A percentile compares a stretch with the other conserved stretches of the same genome.
Conservation (phyloP, 2,797 vertebrate genomes). For the Enteromius paludinosus region DNA sequence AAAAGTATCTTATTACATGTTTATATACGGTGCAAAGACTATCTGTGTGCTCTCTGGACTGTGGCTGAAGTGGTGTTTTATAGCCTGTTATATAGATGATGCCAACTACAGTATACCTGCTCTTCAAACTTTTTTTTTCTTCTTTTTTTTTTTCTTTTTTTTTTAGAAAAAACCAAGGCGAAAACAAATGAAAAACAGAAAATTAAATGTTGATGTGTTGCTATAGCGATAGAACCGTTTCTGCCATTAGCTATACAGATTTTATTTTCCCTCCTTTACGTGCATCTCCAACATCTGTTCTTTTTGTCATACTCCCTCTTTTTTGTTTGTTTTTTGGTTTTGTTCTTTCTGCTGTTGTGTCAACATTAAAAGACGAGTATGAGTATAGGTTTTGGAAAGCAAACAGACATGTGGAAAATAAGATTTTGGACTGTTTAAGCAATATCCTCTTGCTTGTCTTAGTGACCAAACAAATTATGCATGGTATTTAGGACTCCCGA, state of each 20-base stretch:
- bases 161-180: slow-evolving; percentile 73
- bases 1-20: slow-evolving; percentile 99
- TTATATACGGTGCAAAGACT: slow-evolving; percentile 92
- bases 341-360: slow-evolving; percentile 39
- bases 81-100: slow-evolving; percentile 97
- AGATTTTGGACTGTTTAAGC: slow-evolving; percentile 73
- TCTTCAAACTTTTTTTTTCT: slow-evolving; percentile 85
- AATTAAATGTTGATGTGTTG: slow-evolving; percentile 96
- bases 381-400: slow-evolving; percentile 39
- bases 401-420: slow-evolving; percentile 48
- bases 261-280: slow-evolving; percentile 68
- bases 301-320: slow-evolving; percentile 42
- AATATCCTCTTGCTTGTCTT: slow-evolving; percentile 60
- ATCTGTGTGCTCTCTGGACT: slow-evolving; percentile 89
- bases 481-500: slow-evolving; percentile 68
- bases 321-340: background rate
- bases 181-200: slow-evolving; percentile 69
- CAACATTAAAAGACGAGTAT: slow-evolving; percentile 44
- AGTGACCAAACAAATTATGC: slow-evolving; percentile 71
- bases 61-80: slow-evolving; percentile 83
- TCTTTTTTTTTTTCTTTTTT: slow-evolving; percentile 68
- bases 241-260: slow-evolving; percentile 85
- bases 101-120: slow-evolving; percentile 89
- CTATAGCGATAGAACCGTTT: slow-evolving; percentile 88
- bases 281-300: slow-evolving; percentile 58